A percentile compares a stretch with the other conserved stretches of the same genome.
Conservation (phyloP, 64 coral and sea anemone species). For the Cladopsammia gracilis region DNA sequence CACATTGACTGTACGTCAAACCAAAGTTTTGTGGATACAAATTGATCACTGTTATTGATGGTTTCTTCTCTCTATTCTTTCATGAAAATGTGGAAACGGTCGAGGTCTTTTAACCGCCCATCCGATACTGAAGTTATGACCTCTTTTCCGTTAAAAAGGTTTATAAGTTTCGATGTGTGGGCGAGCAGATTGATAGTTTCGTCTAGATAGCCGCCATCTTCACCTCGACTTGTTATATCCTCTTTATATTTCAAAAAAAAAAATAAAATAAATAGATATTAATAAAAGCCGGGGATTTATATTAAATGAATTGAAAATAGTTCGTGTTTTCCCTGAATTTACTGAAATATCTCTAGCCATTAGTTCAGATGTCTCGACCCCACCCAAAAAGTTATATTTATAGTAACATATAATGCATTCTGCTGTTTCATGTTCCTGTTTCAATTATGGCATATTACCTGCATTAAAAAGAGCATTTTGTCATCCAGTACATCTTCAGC, state of each 20-base stretch:
- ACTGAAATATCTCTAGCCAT: no score
- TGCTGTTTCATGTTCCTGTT: no score
- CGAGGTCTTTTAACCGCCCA: not conserved
- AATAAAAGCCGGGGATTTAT: not conserved
- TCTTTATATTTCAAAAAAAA: constrained; percentile 6
- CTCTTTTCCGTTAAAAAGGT: no score
- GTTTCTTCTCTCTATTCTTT: not conserved
- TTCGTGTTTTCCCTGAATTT: not conserved
- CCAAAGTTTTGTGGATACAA: constrained; percentile 12
- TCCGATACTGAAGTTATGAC: not conserved
- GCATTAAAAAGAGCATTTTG: constrained; percentile 43
- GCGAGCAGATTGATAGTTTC: not conserved
- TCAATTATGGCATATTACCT: constrained; percentile 31
- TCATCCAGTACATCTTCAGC: constrained; percentile 50
- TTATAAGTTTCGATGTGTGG: not conserved
- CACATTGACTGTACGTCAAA: constrained; percentile 39
- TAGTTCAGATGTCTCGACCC: no score
- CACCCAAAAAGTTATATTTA: no score
- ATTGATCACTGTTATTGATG: not conserved
- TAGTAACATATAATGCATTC: no score
- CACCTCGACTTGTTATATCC: no score
- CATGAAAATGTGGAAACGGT: not conserved
- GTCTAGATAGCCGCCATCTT: not conserved
- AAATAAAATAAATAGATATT: not conserved
- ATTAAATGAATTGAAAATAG: no score